A percentile compares a stretch with the other conserved stretches of the same genome.
phyloP scores from a whole-genome alignment of 1,140 invertebrate species.

The Penaeus chinensis region DNA sequence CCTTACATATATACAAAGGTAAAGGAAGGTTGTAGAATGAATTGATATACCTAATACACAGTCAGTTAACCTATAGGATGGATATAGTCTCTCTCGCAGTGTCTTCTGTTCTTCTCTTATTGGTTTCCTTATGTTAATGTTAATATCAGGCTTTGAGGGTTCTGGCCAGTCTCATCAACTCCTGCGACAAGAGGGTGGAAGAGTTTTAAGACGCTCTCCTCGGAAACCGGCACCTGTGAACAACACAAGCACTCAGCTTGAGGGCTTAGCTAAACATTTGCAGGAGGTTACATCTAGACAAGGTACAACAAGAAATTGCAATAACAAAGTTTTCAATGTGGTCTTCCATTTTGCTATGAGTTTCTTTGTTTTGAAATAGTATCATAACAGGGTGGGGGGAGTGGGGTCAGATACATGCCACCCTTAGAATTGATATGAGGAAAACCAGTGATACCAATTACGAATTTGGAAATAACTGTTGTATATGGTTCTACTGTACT shows the following conservation, averaged over 20 bases:
- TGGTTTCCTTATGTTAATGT: not conserved
- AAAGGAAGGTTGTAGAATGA: too few relatives aligned
- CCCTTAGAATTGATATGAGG: too few relatives aligned
- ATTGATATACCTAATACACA: too few relatives aligned
- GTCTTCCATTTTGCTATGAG: not conserved
- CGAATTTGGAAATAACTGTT: too few relatives aligned
- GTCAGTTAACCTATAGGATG: too few relatives aligned
- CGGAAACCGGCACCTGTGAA: conserved; percentile 2
- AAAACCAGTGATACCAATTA: too few relatives aligned
- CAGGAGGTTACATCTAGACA: conserved; percentile 24
- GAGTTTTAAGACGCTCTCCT: conserved; percentile 31
- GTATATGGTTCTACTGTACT: too few relatives aligned
- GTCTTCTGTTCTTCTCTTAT: not conserved
- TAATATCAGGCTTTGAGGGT: not conserved
- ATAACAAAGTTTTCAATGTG: not conserved
- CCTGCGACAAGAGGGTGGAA: not conserved
- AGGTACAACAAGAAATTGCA: not conserved
- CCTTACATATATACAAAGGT: too few relatives aligned
- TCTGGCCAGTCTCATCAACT: not conserved
- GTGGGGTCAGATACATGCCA: not conserved
- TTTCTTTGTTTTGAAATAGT: too few relatives aligned
- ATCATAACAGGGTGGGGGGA: not conserved
- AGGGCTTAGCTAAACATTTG: conserved; percentile 44
- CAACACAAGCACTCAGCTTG: not conserved
- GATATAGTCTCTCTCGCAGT: too few relatives aligned